Conservation (phyloP, 2,888 invertebrate genomes). For the Mesoligia furuncula region DNA sequence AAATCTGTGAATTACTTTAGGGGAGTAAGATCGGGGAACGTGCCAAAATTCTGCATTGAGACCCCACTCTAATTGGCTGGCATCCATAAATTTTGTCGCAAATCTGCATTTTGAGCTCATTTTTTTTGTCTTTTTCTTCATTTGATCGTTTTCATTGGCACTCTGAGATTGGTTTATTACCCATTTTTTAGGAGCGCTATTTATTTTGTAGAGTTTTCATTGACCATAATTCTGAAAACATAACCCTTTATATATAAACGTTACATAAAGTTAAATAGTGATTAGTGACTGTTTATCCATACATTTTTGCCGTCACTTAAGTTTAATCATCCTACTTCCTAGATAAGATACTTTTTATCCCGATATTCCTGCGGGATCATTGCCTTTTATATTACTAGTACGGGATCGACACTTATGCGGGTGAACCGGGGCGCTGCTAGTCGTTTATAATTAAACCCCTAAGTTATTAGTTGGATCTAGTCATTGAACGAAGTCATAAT, state of each 20-base stretch:
- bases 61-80: constrained; percentile 55
- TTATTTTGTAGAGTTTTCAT: not conserved
- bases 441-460: not conserved
- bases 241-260: too few species aligned
- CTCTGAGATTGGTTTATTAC: constrained; percentile 6
- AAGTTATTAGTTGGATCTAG: not conserved
- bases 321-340: too few species aligned
- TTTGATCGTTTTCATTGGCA: constrained; percentile 16
- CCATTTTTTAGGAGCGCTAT: not conserved
- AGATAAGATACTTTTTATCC: too few species aligned
- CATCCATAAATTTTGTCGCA: constrained; percentile 58
- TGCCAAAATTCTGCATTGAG: constrained; percentile 62
- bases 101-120: constrained; percentile 34
- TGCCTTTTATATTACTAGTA: too few species aligned
- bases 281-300: too few species aligned
- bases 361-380: too few species aligned
- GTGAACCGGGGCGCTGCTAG: too few species aligned
- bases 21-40: constrained; percentile 35
- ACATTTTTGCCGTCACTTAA: too few species aligned
- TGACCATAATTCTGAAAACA: not conserved
- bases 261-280: too few species aligned
- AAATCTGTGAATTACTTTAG: constrained; percentile 60
- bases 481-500: not conserved
- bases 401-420: too few species aligned
- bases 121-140: constrained; percentile 25